These are phyloP conservation scores for Montipora sp. DNA, from an alignment of 64 coral and sea anemone species.

Conservation along the genomic window DNA sequence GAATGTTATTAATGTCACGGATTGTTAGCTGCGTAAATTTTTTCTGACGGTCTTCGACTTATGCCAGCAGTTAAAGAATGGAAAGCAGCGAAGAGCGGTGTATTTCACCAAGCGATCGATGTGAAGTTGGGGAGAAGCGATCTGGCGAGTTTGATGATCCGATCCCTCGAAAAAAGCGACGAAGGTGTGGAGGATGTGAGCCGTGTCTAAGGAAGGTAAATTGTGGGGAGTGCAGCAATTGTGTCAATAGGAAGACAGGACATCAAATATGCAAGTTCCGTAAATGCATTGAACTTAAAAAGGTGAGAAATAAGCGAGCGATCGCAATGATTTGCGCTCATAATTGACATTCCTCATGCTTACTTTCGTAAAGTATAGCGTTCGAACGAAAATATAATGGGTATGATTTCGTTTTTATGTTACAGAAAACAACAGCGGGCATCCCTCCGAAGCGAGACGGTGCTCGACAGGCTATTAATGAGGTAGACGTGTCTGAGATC, in stretches of 20 bases:
- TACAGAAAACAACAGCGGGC: conserved; percentile 69
- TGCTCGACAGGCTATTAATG: conserved; percentile 63
- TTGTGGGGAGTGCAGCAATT: conserved; percentile 98
- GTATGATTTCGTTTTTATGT: conserved; percentile 46
- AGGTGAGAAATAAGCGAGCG: conserved; percentile 90
- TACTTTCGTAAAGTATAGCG: background rate
- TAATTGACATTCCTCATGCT: background rate
- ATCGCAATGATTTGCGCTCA: conserved; percentile 20
- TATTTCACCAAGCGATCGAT: conserved; percentile 19
- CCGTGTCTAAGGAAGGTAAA: conserved; percentile 95
- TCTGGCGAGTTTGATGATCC: conserved; percentile 73
- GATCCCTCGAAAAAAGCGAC: conserved; percentile 90
- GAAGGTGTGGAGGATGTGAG: conserved; percentile 89
- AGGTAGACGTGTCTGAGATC: conserved; percentile 52
- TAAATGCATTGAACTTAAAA: conserved; percentile 98
- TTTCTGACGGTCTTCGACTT: conserved; percentile 28
- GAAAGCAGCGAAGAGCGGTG: conserved; percentile 17
- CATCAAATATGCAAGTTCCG: conserved; percentile 99
- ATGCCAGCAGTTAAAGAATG: conserved; percentile 11
- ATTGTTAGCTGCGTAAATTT: conserved; percentile 71
- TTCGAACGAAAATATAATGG: conserved; percentile 2
- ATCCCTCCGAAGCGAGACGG: conserved; percentile 27
- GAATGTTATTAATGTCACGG: conserved; percentile 92
- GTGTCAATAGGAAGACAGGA: conserved; percentile 97
- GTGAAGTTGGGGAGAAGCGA: conserved; percentile 67